Evolutionary conservation across 2,113 vertebrate genomes (phyloP), one percentile per base, ranked within the genome.

Genomic region (Trichomycterus rosablanca): DNA sequence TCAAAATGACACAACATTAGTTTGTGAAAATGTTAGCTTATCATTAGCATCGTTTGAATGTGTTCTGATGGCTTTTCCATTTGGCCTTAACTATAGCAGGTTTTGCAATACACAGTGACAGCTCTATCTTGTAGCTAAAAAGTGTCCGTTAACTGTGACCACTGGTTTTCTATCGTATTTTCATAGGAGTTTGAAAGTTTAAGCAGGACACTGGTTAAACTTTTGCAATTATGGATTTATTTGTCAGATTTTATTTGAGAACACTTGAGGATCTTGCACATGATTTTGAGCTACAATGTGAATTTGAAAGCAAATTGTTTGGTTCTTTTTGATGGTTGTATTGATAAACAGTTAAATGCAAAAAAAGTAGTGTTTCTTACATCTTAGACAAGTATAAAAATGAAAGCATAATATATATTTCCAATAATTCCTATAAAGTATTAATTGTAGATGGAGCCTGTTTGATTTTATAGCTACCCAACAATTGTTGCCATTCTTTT

Each of bases 1-100:
- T 61, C 61, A 70, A 72, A 73, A 75, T 66, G 55, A 81, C 50
- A 40, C 48, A 66, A 45, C 45, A 52, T 39, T 62, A 34, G 34
- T 68, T 24, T 59, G 57, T 58, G 67, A 68, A 74, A 63, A 68
- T 54, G 48, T 69, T 67, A 34, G 35, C 22, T n/a, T n/a, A n/a
- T n/a, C 42, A 37, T 64, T 59, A 35, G 46, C 58, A n/a, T n/a
- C n/a, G 54, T 66, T 53, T 63, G 62, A 68, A 70, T 59, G 67
- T 70, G 34, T 57, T 57, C 37, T 57, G 58, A 63, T 54, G 48
- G 6, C 42, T 26, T 57, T 44, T 48, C 23, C 35, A 12, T 62
- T 49, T 60, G 32, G 50, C 68, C 65, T 30, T 35, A 55, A 62
- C 39, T 58, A 23, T 26, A 71, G 18, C 51, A 44, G n/a, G 39